Evolutionary conservation across 2,113 vertebrate species (phyloP).

Genomic region (Mesocricetus auratus): DNA sequence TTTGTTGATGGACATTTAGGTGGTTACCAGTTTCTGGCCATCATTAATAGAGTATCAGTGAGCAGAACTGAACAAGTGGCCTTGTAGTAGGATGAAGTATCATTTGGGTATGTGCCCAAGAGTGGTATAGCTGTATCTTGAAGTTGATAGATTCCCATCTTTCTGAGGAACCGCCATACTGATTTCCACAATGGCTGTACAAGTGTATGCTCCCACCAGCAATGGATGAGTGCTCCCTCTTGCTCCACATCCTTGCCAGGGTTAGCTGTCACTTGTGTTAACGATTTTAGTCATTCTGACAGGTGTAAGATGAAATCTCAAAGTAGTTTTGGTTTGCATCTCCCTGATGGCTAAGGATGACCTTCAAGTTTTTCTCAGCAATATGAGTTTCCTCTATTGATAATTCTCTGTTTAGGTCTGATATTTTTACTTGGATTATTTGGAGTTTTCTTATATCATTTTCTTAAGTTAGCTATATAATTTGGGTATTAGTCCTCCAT

Average conservation of each 20-base stretch:
- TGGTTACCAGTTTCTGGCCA: not conserved
- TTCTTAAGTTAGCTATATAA: not conserved
- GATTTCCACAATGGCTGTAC: too few relatives aligned
- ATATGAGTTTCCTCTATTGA: not conserved
- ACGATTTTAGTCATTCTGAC: not conserved
- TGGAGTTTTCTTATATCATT: not conserved
- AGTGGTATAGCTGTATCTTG: not conserved
- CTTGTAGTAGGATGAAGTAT: not conserved
- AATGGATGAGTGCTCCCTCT: not conserved
- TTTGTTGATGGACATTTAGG: not conserved
- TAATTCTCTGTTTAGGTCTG: not conserved
- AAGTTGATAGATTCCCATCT: not conserved
- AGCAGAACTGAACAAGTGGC: not conserved
- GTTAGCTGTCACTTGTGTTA: not conserved
- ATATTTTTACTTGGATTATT: not conserved
- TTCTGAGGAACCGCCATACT: not conserved
- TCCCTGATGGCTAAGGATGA: not conserved
- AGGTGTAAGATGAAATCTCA: not conserved
- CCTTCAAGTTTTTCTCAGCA: not conserved
- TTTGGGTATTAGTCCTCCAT: not conserved
- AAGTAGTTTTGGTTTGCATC: not conserved
- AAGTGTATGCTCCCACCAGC: not conserved
- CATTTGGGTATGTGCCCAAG: not conserved
- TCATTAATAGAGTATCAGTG: not conserved
- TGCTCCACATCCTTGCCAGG: not conserved